These are phyloP conservation scores for Brachionus calyciflorus DNA, from an alignment of 1,140 invertebrate genomes.

Conservation along the genomic window DNA sequence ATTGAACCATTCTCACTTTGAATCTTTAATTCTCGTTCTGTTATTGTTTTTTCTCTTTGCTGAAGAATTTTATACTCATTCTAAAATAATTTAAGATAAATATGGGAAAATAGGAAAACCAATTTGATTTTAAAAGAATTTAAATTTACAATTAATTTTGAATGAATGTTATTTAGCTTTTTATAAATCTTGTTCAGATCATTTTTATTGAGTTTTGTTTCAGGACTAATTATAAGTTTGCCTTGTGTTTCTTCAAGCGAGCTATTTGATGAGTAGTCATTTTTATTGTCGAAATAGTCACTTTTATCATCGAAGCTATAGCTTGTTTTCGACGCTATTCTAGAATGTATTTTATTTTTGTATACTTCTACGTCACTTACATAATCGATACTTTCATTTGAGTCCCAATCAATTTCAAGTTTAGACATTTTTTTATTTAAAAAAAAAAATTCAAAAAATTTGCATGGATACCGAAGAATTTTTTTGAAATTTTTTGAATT, in stretches of 20 bases:
- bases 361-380: not conserved
- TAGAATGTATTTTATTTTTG: not conserved
- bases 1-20: not conserved
- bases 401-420: not conserved
- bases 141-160: constrained; percentile 22
- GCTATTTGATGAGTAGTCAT: not conserved
- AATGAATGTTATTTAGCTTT: constrained; percentile 10
- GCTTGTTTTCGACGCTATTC: not conserved
- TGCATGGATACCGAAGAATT: not conserved
- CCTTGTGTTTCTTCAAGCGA: not conserved
- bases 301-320: constrained; percentile 30
- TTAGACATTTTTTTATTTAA: not conserved
- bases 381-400: constrained; percentile 17
- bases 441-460: constrained; percentile 14
- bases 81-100: not conserved
- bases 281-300: not conserved
- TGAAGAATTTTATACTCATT: constrained; percentile 11
- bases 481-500: no score
- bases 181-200: constrained; percentile 19
- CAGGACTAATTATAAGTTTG: not conserved
- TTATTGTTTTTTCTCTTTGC: not conserved
- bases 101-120: not conserved
- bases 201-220: not conserved
- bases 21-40: not conserved
- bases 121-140: not conserved